Evolutionary conservation across 2,888 invertebrate species (phyloP).

Genomic region (Leptarthrus brevirostris): DNA sequence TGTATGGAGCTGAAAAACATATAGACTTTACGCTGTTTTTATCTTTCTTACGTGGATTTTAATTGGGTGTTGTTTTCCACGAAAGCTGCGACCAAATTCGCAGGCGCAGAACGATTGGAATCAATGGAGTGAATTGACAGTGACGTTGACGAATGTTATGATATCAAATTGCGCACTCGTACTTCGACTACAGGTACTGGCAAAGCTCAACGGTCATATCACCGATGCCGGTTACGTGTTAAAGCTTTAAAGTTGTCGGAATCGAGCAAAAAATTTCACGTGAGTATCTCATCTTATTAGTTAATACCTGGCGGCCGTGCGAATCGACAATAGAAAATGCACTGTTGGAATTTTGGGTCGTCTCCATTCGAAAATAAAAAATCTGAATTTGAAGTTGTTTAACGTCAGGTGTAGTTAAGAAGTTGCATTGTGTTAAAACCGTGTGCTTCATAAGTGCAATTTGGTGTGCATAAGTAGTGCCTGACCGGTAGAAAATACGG

Average conservation of each 20-base stretch:
- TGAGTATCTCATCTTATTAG: conserved; percentile 40
- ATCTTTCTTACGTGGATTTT: background rate
- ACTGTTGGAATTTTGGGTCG: background rate
- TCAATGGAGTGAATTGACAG: conserved; percentile 8
- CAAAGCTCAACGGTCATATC: background rate
- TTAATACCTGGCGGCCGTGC: conserved; percentile 26
- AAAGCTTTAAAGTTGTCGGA: conserved; percentile 22
- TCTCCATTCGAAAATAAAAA: background rate
- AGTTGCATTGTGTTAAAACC: background rate
- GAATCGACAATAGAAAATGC: conserved; percentile 37
- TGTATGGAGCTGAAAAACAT: background rate
- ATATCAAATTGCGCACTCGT: background rate
- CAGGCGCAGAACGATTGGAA: background rate
- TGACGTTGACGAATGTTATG: background rate
- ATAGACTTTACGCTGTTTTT: background rate
- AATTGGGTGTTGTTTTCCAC: background rate
- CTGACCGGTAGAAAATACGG: background rate
- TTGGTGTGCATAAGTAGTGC: background rate
- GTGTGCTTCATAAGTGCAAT: conserved; percentile 11
- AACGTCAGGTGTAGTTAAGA: background rate
- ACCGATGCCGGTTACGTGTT: too few relatives aligned
- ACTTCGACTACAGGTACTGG: background rate
- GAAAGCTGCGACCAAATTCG: background rate
- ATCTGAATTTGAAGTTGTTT: background rate
- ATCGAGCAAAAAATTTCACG: conserved; percentile 23